Base-by-base conservation (phyloP, 2,797 vertebrate genomes). In the Dendrocincla tyrannina region DNA sequence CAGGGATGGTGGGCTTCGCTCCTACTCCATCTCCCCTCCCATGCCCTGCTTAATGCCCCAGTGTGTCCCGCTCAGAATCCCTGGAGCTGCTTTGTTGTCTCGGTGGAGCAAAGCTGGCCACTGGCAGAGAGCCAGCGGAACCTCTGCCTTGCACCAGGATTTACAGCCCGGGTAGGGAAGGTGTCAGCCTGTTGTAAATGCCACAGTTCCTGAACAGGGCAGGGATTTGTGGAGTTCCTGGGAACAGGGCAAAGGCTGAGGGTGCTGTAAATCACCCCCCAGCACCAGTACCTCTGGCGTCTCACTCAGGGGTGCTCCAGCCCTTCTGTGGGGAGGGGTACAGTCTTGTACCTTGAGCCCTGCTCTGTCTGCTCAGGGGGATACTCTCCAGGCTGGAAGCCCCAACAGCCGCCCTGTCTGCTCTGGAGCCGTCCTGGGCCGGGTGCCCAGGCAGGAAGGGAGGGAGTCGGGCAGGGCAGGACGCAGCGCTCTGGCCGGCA, bases 371-470 rank as follows among this genome's bases (percentile, higher is more conserved):
- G 25, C 33, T n/a, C n/a, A n/a, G 39, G 13, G 32, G 32, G n/a
- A 63, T 28, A 4, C 52, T 79, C 47, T 52, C 47, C 32, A 47
- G 52, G 69, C 85, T 89, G 75, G 76, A 68, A 78, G 58, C 44
- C 55, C 35, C 72, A 47, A 2, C 3, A 15, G 55, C 69, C 5
- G 1, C 66, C 62, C 53, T 1, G 7, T 37, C 24, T 4, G 24
- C 42, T 15, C 37, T 30, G 50, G 30, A 91, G 85, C 85, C 0
- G 10, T 7, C 30, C 84, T 18, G 85, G 72, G 78, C 63, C 69
- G 13, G 42, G 39, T 68, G 94, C 89, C 93, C 10, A 10, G 66
- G 90, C 94, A 95, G 95, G 95, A 96, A 97, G 96, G 94, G 93
- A 94, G 95, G 94, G 85, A 91, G 85, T 90, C 5, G 9, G 88